These are phyloP conservation scores for Columbina picui DNA, from an alignment of 2,113 vertebrate genomes.

Conservation along the genomic window DNA sequence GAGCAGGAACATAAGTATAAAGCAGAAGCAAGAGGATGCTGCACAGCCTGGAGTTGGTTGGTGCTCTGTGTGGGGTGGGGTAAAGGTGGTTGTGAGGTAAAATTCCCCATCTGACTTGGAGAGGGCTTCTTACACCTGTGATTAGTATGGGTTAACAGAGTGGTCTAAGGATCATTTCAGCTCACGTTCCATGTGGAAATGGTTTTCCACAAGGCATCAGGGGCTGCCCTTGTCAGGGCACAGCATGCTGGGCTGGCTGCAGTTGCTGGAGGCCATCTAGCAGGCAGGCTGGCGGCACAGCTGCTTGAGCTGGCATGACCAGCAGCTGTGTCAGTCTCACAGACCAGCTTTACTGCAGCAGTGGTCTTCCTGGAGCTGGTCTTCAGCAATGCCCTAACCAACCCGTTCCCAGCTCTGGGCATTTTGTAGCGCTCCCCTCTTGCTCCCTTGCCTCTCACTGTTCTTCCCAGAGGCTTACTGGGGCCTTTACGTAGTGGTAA, in stretches of 20 bases:
- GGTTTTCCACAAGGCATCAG: neutral
- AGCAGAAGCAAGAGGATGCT: neutral
- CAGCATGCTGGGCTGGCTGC: rapidly evolving
- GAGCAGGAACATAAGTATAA: neutral
- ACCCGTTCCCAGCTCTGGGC: neutral
- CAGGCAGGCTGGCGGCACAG: neutral
- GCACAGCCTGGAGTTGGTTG: neutral
- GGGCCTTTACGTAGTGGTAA: neutral
- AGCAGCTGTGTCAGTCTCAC: neutral
- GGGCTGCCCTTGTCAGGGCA: neutral
- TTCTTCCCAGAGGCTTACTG: neutral
- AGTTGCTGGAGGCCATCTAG: neutral
- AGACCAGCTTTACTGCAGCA: neutral
- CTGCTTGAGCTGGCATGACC: neutral
- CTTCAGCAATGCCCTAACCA: neutral
- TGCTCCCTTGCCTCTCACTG: neutral
- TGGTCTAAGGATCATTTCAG: neutral
- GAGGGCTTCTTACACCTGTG: neutral
- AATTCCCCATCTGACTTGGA: neutral
- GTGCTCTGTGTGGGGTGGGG: neutral
- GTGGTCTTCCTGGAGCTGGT: neutral
- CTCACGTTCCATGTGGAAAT: neutral
- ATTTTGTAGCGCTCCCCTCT: neutral
- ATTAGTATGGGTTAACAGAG: neutral
- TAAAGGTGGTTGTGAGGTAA: neutral